A percentile compares a stretch with the other conserved stretches of the same genome.
These are phyloP conservation scores for Sebastes goodei DNA, from an alignment of 2,797 vertebrate species.

Conservation along the genomic window DNA sequence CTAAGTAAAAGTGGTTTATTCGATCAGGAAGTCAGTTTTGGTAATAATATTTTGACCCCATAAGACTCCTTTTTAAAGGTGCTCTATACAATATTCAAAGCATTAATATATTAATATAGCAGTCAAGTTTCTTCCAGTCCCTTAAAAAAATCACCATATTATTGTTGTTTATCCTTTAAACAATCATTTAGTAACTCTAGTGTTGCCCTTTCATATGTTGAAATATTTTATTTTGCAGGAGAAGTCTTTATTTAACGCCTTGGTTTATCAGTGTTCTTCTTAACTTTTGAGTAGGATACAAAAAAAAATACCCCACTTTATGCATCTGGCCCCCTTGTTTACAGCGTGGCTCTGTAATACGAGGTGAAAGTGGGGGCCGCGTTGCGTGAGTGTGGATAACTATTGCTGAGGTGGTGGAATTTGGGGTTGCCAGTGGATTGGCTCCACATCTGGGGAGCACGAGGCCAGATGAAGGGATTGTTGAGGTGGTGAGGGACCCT, in stretches of 20 bases:
- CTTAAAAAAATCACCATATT: background rate
- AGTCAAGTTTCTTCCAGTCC: background rate
- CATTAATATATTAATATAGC: too few relatives aligned
- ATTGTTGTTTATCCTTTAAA: background rate
- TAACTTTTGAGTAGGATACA: background rate
- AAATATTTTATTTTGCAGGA: background rate
- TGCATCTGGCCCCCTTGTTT: constrained; percentile 28
- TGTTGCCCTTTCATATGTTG: background rate
- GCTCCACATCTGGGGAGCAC: constrained; percentile 70
- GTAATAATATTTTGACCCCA: too few relatives aligned
- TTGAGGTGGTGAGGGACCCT: constrained; percentile 48
- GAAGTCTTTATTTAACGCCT: background rate
- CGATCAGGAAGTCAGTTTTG: background rate
- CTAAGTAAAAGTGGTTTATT: background rate
- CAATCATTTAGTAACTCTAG: background rate
- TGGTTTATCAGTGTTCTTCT: background rate
- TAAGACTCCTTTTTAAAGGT: background rate
- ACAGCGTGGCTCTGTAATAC: background rate
- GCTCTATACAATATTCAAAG: background rate
- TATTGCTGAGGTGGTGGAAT: constrained; percentile 54
- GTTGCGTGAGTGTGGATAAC: constrained; percentile 49
- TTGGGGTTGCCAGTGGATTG: constrained; percentile 56
- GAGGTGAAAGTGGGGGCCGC: constrained; percentile 35
- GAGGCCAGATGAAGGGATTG: constrained; percentile 46
- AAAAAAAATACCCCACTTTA: background rate